phyloP scores from a whole-genome alignment of 2,888 invertebrate genomes.

The Sinhomidia bicolor region DNA sequence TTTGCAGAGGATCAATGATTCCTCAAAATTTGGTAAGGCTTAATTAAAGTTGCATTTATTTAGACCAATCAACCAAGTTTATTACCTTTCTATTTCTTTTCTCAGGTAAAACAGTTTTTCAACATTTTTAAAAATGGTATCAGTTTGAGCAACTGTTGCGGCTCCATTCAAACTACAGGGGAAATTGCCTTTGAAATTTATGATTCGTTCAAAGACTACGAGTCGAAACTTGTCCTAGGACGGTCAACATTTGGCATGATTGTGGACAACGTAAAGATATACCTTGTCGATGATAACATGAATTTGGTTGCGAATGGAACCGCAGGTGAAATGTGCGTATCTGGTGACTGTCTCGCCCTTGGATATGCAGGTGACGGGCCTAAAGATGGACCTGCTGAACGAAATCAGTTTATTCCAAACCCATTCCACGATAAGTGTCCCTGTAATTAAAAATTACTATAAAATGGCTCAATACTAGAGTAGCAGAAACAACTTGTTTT shows the following conservation, averaged over 20 bases:
- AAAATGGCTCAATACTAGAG: too few species aligned
- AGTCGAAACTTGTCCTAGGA: conserved; percentile 84
- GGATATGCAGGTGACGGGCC: conserved; percentile 86
- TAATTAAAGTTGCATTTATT: too few species aligned
- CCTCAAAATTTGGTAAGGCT: conserved; percentile 1
- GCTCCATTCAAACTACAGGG: conserved; percentile 95
- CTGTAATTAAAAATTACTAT: too few species aligned
- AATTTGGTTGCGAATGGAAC: conserved; percentile 84
- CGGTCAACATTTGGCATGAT: conserved; percentile 92
- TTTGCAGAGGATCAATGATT: conserved; percentile 57
- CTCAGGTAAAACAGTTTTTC: too few species aligned
- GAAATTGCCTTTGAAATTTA: conserved; percentile 92
- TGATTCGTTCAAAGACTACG: conserved; percentile 82
- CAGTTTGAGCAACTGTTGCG: conserved; percentile 92
- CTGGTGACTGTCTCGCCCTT: conserved; percentile 90
- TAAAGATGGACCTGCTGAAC: neutral
- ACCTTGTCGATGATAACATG: conserved; percentile 88
- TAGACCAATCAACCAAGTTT: too few species aligned
- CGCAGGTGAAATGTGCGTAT: conserved; percentile 91
- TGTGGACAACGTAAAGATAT: conserved; percentile 90
- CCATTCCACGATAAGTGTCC: conserved; percentile 25
- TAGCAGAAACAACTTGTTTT: too few species aligned
- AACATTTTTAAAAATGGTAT: conserved; percentile 86
- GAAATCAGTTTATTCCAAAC: conserved; percentile 45
- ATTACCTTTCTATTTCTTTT: too few species aligned